Evolutionary conservation across 2,113 vertebrate genomes (phyloP).

Genomic region (Ictalurus furcatus): DNA sequence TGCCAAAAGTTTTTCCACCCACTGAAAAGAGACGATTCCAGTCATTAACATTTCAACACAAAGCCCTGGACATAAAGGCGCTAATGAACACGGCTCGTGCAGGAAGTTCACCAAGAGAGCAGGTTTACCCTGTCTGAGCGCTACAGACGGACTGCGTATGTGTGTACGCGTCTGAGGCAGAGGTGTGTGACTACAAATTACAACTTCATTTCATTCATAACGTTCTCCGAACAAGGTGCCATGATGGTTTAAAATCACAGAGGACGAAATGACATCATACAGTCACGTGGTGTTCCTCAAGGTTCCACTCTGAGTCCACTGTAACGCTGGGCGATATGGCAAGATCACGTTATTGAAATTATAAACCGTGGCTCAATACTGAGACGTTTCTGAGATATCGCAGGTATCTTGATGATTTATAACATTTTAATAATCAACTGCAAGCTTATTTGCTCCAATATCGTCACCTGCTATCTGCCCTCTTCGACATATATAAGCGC

Average conservation of each 20-base stretch:
- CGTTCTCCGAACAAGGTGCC: background rate
- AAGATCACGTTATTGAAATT: too few relatives aligned
- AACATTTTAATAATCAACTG: background rate
- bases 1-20: background rate
- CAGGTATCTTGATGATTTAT: background rate
- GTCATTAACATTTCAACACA: conserved; percentile 7
- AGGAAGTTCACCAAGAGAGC: background rate
- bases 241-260: background rate
- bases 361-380: background rate
- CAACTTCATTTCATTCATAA: conserved; percentile 8
- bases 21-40: background rate
- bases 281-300: conserved; percentile 6
- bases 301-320: background rate
- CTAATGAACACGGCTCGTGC: background rate
- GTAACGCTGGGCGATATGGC: background rate
- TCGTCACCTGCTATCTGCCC: background rate
- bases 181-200: conserved; percentile 1
- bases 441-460: background rate
- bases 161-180: background rate
- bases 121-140: conserved; percentile 1
- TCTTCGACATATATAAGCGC: background rate
- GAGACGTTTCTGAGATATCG: background rate
- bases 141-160: background rate
- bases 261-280: conserved; percentile 5
- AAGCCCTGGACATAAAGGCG: conserved; percentile 4